Conservation (phyloP, 2,113 vertebrate species). For the Neopipo cinnamomea region DNA sequence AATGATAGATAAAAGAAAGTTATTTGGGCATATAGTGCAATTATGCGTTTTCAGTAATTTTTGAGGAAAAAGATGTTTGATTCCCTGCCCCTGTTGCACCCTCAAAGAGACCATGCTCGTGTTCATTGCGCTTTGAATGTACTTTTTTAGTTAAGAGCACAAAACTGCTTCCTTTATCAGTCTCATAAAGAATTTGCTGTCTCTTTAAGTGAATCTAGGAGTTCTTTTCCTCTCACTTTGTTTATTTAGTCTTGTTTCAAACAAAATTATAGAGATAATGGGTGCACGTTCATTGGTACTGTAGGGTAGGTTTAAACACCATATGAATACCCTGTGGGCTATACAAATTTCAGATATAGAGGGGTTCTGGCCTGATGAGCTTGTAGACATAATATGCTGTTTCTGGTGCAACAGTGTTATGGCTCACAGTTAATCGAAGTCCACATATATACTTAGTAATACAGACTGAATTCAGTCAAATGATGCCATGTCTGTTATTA, state of each 20-base stretch:
- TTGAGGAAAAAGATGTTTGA: neutral
- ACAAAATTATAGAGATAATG: neutral
- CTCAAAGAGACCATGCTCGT: neutral
- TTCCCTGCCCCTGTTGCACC: rapidly evolving
- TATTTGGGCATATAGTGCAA: neutral
- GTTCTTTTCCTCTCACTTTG: neutral
- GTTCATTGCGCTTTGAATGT: neutral
- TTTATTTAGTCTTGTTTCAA: neutral
- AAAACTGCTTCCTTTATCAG: neutral
- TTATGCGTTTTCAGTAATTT: neutral
- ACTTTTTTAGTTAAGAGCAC: neutral
- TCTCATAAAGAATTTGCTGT: neutral
- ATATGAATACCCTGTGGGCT: neutral
- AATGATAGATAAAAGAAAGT: neutral
- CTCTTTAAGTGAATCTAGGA: neutral
- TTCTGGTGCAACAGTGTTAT: neutral
- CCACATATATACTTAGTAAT: neutral
- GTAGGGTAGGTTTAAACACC: neutral
- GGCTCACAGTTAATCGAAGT: neutral
- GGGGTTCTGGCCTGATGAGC: neutral
- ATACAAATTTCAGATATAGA: neutral
- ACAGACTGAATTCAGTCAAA: neutral
- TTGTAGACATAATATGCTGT: neutral
- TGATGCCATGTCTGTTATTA: neutral
- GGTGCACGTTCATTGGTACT: neutral